Percentiles rank a stretch among this genome's conserved stretches.
These are phyloP conservation scores for Caenorhabditis angaria DNA, from an alignment of 2,888 invertebrate species.

Conservation along the genomic window DNA sequence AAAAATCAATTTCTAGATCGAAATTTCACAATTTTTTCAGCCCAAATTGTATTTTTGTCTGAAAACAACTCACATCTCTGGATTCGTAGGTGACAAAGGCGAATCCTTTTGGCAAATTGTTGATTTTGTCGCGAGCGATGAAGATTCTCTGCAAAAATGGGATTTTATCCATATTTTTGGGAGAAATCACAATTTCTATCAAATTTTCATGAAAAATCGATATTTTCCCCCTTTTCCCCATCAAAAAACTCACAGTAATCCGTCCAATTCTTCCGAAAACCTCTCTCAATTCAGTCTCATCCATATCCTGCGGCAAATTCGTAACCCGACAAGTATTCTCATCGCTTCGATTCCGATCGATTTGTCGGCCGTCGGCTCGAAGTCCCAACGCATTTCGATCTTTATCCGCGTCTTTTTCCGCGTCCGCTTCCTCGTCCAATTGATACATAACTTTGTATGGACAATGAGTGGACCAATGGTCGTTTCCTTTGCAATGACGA, in stretches of 20 bases:
- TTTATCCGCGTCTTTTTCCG: constrained; percentile 51
- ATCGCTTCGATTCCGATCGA: constrained; percentile 54
- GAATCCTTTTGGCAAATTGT: constrained; percentile 81
- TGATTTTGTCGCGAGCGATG: constrained; percentile 86
- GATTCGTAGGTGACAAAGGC: constrained; percentile 96
- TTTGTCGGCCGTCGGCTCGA: constrained; percentile 32
- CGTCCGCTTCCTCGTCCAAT: constrained; percentile 50
- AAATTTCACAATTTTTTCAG: not conserved
- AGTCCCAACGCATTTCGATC: constrained; percentile 23
- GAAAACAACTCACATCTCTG: constrained; percentile 80
- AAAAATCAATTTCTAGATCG: too few species aligned
- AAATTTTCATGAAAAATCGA: too few species aligned
- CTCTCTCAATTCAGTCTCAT: constrained; percentile 91
- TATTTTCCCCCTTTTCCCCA: not conserved
- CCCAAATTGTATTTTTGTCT: constrained; percentile 65
- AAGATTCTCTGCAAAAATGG: constrained; percentile 82
- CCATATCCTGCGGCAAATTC: constrained; percentile 92
- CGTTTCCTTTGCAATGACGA: constrained; percentile 74
- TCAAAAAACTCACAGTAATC: constrained; percentile 36
- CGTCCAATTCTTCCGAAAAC: constrained; percentile 89
- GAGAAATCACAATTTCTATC: not conserved
- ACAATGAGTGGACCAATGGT: constrained; percentile 98
- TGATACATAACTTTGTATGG: constrained; percentile 85
- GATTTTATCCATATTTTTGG: not conserved
- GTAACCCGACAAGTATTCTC: constrained; percentile 91